Conservation (phyloP, 1,140 invertebrate species). For the Heterodera schachtii region DNA sequence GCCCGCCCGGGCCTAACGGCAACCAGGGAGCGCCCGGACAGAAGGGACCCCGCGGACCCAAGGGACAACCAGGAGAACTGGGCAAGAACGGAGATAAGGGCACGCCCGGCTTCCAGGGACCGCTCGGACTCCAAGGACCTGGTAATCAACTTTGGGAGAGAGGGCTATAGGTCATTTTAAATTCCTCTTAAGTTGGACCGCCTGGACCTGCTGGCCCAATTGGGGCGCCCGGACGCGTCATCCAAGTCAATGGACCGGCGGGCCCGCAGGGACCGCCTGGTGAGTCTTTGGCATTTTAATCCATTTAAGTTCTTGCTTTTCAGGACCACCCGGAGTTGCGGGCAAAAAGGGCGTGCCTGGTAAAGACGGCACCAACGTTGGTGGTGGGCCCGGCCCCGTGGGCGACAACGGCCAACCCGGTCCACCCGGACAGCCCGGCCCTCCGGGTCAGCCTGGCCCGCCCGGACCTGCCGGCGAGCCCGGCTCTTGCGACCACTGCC, state of each 20-base stretch:
- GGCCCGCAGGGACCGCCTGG: conserved; percentile 51
- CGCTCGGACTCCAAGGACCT: conserved; percentile 42
- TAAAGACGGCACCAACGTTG: conserved; percentile 47
- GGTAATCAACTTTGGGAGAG: neutral
- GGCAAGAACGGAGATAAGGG: conserved; percentile 60
- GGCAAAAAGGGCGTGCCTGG: conserved; percentile 55
- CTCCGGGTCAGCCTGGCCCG: conserved; percentile 50
- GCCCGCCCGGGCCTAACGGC: conserved; percentile 59
- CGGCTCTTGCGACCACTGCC: conserved; percentile 53
- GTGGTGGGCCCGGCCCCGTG: conserved; percentile 38
- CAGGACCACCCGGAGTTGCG: conserved; percentile 49
- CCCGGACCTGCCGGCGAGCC: conserved; percentile 45
- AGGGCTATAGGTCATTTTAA: neutral
- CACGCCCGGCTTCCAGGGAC: conserved; percentile 53
- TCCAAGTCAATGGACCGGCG: conserved; percentile 61
- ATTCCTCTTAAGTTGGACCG: conserved; percentile 35
- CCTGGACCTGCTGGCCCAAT: conserved; percentile 57
- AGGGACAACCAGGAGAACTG: conserved; percentile 51
- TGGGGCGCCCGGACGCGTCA: conserved; percentile 54
- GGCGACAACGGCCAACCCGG: conserved; percentile 53
- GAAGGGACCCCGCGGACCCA: conserved; percentile 64
- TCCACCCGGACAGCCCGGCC: conserved; percentile 55
- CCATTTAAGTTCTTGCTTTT: neutral
- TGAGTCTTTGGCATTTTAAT: neutral
- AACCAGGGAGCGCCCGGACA: conserved; percentile 55